Percentiles rank a stretch among this genome's conserved stretches.
These are phyloP conservation scores for Dynastes tityus DNA, from an alignment of 2,888 invertebrate species.

Conservation along the genomic window DNA sequence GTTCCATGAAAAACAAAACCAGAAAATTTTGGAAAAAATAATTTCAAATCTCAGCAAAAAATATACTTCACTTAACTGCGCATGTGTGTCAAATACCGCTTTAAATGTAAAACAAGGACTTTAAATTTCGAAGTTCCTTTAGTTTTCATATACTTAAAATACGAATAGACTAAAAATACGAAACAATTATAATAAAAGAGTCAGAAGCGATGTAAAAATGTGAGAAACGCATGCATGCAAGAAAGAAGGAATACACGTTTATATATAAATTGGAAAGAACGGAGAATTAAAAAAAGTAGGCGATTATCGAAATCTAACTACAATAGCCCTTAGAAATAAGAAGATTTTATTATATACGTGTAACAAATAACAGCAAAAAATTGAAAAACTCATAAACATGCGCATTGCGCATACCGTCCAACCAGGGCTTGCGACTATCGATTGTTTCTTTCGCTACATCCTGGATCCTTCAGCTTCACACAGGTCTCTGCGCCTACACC, in stretches of 20 bases:
- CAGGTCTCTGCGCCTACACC: slow-evolving; percentile 58
- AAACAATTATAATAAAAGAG: no score
- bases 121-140: not conserved
- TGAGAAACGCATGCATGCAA: slow-evolving; percentile 11
- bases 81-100: not conserved
- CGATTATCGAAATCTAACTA: slow-evolving; percentile 36
- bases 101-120: not conserved
- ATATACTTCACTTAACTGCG: no score
- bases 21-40: not conserved
- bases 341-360: slow-evolving; percentile 35
- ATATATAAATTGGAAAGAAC: slow-evolving; percentile 23
- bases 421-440: slow-evolving; percentile 62
- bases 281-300: slow-evolving; percentile 2
- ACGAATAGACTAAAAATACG: no score
- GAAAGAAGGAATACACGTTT: not conserved
- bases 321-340: slow-evolving; percentile 29
- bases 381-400: slow-evolving; percentile 62
- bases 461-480: slow-evolving; percentile 59
- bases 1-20: no score
- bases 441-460: slow-evolving; percentile 63
- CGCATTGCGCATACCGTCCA: slow-evolving; percentile 63
- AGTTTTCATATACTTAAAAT: no score
- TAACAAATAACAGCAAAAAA: slow-evolving; percentile 54
- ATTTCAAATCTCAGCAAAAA: no score
- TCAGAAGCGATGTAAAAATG: slow-evolving; percentile 4